Conservation (phyloP, 2,797 vertebrate species). For the Pipistrellus kuhlii region DNA sequence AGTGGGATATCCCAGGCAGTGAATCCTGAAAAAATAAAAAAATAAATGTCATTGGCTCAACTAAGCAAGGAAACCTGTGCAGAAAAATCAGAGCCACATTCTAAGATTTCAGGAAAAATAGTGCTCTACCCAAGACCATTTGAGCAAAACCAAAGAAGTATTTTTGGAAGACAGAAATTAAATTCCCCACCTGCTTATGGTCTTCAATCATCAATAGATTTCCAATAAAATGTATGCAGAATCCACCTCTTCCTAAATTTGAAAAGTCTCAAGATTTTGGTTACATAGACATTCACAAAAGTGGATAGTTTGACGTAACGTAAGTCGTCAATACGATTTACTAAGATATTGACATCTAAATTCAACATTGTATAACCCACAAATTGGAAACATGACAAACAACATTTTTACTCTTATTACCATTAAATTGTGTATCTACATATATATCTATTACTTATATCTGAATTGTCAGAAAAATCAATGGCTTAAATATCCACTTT, state of each 20-base stretch:
- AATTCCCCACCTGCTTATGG: background rate
- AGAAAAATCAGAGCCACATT: conserved; percentile 6
- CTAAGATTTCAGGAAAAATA: background rate
- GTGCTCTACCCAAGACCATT: background rate
- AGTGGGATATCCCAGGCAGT: conserved; percentile 68
- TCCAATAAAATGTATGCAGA: conserved; percentile 27
- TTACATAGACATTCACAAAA: background rate
- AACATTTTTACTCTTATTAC: conserved; percentile 21
- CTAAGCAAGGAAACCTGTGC: conserved; percentile 32
- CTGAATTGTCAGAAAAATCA: conserved; percentile 49
- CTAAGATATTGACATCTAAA: conserved; percentile 74
- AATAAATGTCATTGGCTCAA: background rate
- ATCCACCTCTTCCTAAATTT: background rate
- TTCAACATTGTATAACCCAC: conserved; percentile 49
- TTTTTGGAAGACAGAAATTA: conserved; percentile 47
- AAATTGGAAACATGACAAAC: conserved; percentile 66
- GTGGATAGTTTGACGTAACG: background rate
- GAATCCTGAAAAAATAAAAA: conserved; percentile 28
- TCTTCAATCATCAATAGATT: conserved; percentile 36
- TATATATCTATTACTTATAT: background rate
- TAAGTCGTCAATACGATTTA: background rate
- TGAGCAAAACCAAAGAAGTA: background rate
- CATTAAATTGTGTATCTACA: background rate
- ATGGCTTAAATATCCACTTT: conserved; percentile 63
- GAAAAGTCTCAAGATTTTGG: conserved; percentile 21